Percentiles rank a stretch among this genome's conserved stretches.
Evolutionary conservation across 2,888 invertebrate genomes (phyloP).

Genomic region (Brachylomia viminalis): DNA sequence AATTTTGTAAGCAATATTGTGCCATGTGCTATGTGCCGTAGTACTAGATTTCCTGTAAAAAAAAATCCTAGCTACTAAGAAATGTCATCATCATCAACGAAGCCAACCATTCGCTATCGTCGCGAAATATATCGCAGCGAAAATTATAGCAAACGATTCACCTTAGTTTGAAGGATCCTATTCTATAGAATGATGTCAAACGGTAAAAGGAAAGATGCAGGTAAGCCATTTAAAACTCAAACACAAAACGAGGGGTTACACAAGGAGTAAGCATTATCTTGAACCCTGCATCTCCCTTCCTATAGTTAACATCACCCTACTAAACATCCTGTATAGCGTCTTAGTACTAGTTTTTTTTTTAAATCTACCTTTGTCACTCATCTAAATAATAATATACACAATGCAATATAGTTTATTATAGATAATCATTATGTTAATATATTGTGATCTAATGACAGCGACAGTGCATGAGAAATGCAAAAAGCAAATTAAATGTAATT

Average conservation of each 20-base stretch:
- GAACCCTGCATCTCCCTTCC: background rate
- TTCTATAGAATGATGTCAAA: slow-evolving; percentile 4
- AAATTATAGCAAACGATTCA: background rate
- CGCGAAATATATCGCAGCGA: no score
- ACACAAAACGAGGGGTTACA: background rate
- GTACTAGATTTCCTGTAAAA: background rate
- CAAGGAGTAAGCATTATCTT: background rate
- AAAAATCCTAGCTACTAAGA: background rate
- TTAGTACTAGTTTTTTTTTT: background rate
- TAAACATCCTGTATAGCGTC: background rate
- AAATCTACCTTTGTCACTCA: background rate
- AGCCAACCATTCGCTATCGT: no score
- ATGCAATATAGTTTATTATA: slow-evolving; percentile 25
- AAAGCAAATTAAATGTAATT: slow-evolving; percentile 76
- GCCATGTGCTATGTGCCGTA: background rate
- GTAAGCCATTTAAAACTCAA: background rate
- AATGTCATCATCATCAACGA: no score
- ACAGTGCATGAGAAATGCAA: slow-evolving; percentile 75
- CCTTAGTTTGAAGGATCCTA: background rate
- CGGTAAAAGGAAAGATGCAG: background rate
- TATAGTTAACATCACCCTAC: background rate
- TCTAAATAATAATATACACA: slow-evolving; percentile 36
- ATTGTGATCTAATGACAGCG: slow-evolving; percentile 67
- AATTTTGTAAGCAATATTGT: slow-evolving; percentile 11
- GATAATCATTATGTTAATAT: slow-evolving; percentile 38